These are phyloP conservation scores for Coenobita brevimanus DNA, from an alignment of 1,140 invertebrate genomes.

Conservation along the genomic window DNA sequence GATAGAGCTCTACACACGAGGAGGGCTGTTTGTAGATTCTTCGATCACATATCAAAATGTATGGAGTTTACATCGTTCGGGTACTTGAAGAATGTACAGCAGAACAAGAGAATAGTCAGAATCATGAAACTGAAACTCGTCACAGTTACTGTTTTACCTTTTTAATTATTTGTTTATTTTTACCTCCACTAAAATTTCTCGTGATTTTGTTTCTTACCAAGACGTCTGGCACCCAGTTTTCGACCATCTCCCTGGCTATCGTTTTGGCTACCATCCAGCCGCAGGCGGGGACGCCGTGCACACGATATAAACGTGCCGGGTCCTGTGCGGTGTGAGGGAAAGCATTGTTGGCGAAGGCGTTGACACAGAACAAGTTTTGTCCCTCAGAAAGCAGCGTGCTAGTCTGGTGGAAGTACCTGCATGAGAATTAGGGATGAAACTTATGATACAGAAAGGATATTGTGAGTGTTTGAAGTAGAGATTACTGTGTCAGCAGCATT, in stretches of 20 bases:
- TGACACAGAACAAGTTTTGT: conserved; percentile 35
- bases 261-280: conserved; percentile 50
- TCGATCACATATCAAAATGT: too few relatives aligned
- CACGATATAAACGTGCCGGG: conserved; percentile 34
- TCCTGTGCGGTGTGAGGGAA: conserved; percentile 33
- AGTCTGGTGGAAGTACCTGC: conserved; percentile 55
- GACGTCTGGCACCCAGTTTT: conserved; percentile 34
- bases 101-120: too few relatives aligned
- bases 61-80: too few relatives aligned
- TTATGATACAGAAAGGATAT: conserved; percentile 25
- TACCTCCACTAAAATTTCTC: too few relatives aligned
- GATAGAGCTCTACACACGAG: too few relatives aligned
- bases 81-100: too few relatives aligned
- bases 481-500: background rate
- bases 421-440: background rate
- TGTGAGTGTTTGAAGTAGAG: conserved; percentile 6
- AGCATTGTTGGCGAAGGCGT: conserved; percentile 61
- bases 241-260: conserved; percentile 24
- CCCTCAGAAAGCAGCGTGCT: conserved; percentile 4
- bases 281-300: conserved; percentile 47
- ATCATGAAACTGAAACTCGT: too few relatives aligned
- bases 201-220: conserved; percentile 27
- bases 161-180: too few relatives aligned
- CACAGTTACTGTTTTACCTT: too few relatives aligned
- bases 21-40: too few relatives aligned